Evolutionary conservation across 2,113 vertebrate genomes (phyloP), one percentile per base, ranked within the genome.

Genomic region (Syngnathus floridae): DNA sequence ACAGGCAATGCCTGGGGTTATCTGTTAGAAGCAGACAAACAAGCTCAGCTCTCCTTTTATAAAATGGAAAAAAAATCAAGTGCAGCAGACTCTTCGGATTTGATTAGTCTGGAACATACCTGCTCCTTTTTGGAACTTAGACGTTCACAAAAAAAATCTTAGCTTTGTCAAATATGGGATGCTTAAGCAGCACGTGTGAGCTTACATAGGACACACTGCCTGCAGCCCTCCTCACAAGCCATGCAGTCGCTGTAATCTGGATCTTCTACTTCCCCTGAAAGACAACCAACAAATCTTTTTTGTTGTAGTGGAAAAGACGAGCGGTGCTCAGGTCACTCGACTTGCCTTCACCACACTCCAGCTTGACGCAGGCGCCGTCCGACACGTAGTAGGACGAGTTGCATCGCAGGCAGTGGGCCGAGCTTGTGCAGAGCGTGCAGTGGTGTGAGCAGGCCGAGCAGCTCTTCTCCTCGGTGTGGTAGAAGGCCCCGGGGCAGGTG

Each of bases 191-290:
- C 4, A 3, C 3, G 26, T 56, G 54, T 10, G n/a, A 80, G 91
- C 93, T 88, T 93, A 98, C 95, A 93, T 9, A 84, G 48, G 37
- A 86, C 84, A 81, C 95, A 98, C 36, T 88, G 91, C 77, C 81
- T 90, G 69, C 96, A 98, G 71, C 94, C 95, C 62, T 94, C 92
- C 82, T 93, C 91, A 76, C 95, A 98, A 16, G 90, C 65, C 79
- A 93, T 65, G 22, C 95, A 98, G 31, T 90, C 90, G 46, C 91
- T 91, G 43, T 92, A 92, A 64, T 94, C 90, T 61, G 90, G 90
- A 72, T 95, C 92, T 83, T 93, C 91, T 35, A 94, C 87, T 87
- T 96, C 90, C 70, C 92, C 96, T 97, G 75, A n/a, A n/a, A 65
- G 4, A 65, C 66, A 17, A 67, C 36, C 43, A 64, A 16, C 16